A percentile compares a stretch with the other conserved stretches of the same genome.
phyloP scores from a whole-genome alignment of 2,113 vertebrate species.

The Tricholaema leucomelas region DNA sequence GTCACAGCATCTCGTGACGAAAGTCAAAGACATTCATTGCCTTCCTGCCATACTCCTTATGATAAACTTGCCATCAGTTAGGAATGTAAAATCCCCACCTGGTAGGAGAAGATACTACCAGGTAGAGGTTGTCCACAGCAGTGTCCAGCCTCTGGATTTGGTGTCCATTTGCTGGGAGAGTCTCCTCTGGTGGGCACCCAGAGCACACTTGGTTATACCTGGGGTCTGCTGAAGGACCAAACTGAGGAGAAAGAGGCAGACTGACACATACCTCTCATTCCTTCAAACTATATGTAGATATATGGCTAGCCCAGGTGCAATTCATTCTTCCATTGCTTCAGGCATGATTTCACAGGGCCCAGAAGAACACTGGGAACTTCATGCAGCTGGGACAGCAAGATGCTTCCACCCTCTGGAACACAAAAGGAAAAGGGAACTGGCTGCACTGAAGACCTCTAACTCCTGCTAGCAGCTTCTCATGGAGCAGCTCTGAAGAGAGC shows the following conservation, averaged over 20 bases:
- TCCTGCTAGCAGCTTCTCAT: neutral
- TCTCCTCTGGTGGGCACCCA: neutral
- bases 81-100: neutral
- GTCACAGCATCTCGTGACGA: neutral
- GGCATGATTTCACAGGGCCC: neutral
- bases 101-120: neutral
- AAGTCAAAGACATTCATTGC: neutral
- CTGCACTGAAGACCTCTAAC: neutral
- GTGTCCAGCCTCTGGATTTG: neutral
- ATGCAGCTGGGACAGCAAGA: neutral
- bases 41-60: neutral
- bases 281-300: neutral
- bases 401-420: neutral
- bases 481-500: neutral
- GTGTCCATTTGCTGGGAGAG: neutral
- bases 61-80: neutral
- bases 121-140: neutral
- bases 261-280: accelerated
- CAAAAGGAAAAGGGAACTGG: neutral
- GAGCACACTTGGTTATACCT: neutral
- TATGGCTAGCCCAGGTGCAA: neutral
- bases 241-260: accelerated
- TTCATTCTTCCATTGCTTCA: neutral
- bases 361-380: neutral
- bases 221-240: neutral